phyloP scores from a whole-genome alignment of 2,888 invertebrate species.

The Parascotia fuliginaria region DNA sequence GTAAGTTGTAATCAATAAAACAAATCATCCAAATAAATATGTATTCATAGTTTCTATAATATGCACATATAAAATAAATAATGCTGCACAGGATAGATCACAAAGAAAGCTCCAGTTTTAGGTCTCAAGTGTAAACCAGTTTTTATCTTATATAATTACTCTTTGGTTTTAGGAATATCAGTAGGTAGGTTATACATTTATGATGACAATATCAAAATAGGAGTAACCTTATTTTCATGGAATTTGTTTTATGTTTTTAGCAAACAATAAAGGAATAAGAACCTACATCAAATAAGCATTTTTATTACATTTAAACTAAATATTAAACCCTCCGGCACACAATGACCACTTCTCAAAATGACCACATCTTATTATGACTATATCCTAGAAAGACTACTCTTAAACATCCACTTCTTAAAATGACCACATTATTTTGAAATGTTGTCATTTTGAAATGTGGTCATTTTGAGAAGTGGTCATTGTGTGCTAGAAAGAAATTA shows the following conservation, averaged over 20 bases:
- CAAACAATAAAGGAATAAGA: not conserved
- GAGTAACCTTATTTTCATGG: not conserved
- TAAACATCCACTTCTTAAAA: too few relatives aligned
- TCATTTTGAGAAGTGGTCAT: too few relatives aligned
- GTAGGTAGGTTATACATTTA: not conserved
- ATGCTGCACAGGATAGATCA: conserved; percentile 57
- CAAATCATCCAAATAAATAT: conserved; percentile 49
- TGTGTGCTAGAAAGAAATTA: too few relatives aligned
- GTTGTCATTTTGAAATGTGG: too few relatives aligned
- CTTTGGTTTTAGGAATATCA: conserved; percentile 52
- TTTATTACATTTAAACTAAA: too few relatives aligned
- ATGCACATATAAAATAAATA: conserved; percentile 62
- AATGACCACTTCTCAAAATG: too few relatives aligned
- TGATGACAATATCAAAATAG: not conserved
- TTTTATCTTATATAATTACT: conserved; percentile 35
- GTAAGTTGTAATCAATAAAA: conserved; percentile 26
- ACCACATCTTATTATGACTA: too few relatives aligned
- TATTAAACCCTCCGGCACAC: too few relatives aligned
- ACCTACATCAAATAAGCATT: too few relatives aligned
- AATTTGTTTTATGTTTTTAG: not conserved
- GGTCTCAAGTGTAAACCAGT: too few relatives aligned
- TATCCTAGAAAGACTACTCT: too few relatives aligned
- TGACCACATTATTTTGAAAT: too few relatives aligned
- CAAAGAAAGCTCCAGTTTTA: conserved; percentile 53
- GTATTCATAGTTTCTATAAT: conserved; percentile 50